phyloP scores from a whole-genome alignment of 1,140 invertebrate species.

The Aphelinus certus region DNA sequence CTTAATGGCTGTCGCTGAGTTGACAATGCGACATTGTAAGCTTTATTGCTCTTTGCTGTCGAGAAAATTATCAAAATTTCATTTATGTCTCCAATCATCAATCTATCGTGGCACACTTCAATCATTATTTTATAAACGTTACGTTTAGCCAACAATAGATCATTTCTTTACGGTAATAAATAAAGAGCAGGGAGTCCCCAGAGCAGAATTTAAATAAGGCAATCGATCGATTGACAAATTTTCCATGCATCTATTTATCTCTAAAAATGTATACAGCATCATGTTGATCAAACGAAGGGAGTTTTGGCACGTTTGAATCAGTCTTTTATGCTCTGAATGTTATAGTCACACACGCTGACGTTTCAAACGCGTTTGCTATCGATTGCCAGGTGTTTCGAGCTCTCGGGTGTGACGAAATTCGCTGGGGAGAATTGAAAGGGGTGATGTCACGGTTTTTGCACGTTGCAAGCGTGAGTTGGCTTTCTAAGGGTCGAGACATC shows the following conservation, averaged over 20 bases:
- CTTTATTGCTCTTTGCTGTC: neutral
- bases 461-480: neutral
- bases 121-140: conserved; percentile 25
- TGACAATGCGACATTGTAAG: conserved; percentile 16
- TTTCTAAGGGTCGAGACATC: no score
- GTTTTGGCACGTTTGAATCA: no score
- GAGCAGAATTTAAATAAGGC: conserved; percentile 32
- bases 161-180: neutral
- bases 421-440: conserved; percentile 1
- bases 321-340: no score
- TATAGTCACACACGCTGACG: neutral
- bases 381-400: conserved; percentile 32
- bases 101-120: conserved; percentile 9
- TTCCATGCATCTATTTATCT: neutral
- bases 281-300: no score
- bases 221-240: conserved; percentile 27
- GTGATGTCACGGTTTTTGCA: conserved; percentile 1
- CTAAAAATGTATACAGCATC: no score
- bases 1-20: neutral
- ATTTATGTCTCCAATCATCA: conserved; percentile 12
- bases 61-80: conserved; percentile 26
- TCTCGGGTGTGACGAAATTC: conserved; percentile 34
- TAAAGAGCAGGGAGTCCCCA: neutral
- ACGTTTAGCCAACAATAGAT: conserved; percentile 21
- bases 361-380: neutral